These are phyloP conservation scores for Coptodon bakossiorum DNA, from an alignment of 2,113 vertebrate genomes.

Conservation along the genomic window DNA sequence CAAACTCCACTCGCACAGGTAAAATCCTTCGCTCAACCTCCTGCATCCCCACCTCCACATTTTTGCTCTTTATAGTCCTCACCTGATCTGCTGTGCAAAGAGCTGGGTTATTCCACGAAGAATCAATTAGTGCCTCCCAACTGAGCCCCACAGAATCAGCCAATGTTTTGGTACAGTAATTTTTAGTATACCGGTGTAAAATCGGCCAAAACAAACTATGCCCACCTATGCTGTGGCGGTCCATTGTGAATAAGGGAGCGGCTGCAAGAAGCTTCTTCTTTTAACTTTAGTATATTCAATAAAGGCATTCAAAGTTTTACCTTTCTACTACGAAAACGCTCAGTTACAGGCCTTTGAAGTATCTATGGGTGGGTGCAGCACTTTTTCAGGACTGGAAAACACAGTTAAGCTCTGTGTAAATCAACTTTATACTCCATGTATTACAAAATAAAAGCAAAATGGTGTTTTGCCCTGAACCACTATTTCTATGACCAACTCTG, in stretches of 20 bases:
- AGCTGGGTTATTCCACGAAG: neutral
- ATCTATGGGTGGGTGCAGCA: neutral
- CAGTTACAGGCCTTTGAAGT: neutral
- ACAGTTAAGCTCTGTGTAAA: neutral
- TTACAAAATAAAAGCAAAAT: no score
- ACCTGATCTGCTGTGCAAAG: neutral
- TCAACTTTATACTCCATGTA: neutral
- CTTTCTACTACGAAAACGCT: fast-evolving
- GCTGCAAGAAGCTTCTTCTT: neutral
- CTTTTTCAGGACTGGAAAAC: neutral
- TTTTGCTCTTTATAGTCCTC: neutral
- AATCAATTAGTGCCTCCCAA: neutral
- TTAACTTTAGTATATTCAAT: neutral
- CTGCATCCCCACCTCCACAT: neutral
- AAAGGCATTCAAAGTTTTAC: neutral
- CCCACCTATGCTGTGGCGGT: neutral
- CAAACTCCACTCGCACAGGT: neutral
- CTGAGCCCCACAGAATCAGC: neutral
- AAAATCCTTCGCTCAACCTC: neutral
- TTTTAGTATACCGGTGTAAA: neutral
- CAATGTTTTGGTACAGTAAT: neutral
- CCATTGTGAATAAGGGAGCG: neutral
- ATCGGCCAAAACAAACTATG: neutral
- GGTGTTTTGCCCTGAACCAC: no score
- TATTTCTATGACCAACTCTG: neutral